These are phyloP conservation scores for Leiothrix lutea DNA, from an alignment of 2,113 vertebrate species.

Conservation along the genomic window DNA sequence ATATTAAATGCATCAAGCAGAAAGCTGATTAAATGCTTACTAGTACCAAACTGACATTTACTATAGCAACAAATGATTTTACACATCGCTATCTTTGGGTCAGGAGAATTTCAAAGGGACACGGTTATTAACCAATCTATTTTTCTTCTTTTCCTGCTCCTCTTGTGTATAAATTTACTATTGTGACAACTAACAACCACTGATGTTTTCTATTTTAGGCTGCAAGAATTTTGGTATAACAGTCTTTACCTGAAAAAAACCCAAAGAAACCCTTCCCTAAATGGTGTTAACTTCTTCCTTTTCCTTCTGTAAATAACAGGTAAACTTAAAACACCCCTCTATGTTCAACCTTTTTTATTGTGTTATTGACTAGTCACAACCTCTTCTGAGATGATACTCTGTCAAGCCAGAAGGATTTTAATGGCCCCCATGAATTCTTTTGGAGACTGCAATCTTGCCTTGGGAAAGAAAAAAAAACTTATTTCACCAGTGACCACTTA, in stretches of 20 bases:
- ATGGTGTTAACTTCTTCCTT: not conserved
- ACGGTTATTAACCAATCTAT: not conserved
- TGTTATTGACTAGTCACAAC: not conserved
- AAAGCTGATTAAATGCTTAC: constrained; percentile 34
- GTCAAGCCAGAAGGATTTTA: not conserved
- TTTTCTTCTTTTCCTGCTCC: not conserved
- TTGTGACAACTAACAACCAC: not conserved
- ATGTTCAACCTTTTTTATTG: not conserved
- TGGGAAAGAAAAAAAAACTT: not conserved
- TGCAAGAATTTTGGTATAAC: not conserved
- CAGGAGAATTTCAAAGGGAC: not conserved
- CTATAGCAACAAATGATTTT: constrained; percentile 6
- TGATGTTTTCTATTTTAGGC: not conserved
- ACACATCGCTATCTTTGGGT: not conserved
- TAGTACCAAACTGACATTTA: not conserved
- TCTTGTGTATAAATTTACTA: not conserved
- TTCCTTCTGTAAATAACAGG: not conserved
- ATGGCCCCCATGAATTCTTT: not conserved
- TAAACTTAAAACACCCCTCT: not conserved
- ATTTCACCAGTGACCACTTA: not conserved
- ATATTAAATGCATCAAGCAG: not conserved
- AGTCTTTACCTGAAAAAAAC: not conserved
- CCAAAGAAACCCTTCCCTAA: not conserved
- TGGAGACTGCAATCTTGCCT: not conserved
- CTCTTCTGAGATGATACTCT: not conserved